These are phyloP conservation scores for Ecliptopera silaceata DNA, from an alignment of 2,888 invertebrate species.

Conservation along the genomic window DNA sequence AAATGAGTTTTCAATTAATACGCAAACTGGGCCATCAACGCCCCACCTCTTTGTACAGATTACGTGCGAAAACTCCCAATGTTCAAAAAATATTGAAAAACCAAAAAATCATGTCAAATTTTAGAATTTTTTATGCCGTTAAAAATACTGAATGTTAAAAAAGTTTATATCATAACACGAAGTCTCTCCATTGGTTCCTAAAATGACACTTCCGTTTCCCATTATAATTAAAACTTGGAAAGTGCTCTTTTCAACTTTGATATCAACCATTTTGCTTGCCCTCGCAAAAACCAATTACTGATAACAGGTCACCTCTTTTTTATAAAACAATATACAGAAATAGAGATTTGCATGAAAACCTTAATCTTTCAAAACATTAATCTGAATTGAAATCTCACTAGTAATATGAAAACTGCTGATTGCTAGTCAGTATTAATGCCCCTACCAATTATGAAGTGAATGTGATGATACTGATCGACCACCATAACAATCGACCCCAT, in stretches of 20 bases:
- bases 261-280: not conserved
- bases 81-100: no score
- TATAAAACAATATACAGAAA: no score
- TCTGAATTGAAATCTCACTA: not conserved
- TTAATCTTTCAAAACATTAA: no score
- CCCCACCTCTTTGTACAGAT: not conserved
- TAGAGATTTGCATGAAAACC: no score
- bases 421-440: not conserved
- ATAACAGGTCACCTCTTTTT: not conserved
- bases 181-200: not conserved
- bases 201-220: not conserved
- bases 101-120: no score
- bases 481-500: constrained; percentile 3
- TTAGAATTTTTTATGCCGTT: no score
- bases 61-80: constrained; percentile 4
- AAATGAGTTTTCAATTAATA: constrained; percentile 10
- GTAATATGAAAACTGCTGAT: no score
- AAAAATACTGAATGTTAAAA: no score
- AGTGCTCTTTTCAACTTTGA: not conserved
- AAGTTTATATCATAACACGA: not conserved
- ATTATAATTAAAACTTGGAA: not conserved
- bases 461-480: not conserved
- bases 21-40: constrained; percentile 7
- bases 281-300: not conserved
- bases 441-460: not conserved